Conservation (phyloP, 2,888 invertebrate species). For the Masnerella sp. region DNA sequence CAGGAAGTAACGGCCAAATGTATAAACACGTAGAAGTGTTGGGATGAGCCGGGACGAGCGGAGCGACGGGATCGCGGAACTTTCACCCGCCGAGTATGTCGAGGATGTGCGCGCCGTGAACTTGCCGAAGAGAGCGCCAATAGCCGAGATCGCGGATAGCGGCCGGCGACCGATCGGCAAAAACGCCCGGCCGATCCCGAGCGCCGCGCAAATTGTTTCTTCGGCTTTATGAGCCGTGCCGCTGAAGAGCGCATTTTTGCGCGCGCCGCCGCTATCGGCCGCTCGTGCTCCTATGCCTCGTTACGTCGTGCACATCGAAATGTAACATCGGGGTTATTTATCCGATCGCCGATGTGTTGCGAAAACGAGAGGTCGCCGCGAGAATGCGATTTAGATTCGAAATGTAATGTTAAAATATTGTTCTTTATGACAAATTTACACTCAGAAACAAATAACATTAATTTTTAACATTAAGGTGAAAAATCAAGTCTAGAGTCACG, state of each 20-base stretch:
- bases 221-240: constrained; percentile 33
- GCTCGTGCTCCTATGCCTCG: too few species aligned
- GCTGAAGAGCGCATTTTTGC: too few species aligned
- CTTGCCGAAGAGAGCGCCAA: constrained; percentile 62
- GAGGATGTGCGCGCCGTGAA: constrained; percentile 73
- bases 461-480: too few species aligned
- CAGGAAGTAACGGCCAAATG: constrained; percentile 42
- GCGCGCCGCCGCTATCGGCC: too few species aligned
- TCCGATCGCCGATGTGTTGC: too few species aligned
- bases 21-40: constrained; percentile 34
- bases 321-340: too few species aligned
- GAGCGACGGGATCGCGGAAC: constrained; percentile 54
- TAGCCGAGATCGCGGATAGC: constrained; percentile 39
- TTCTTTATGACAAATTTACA: too few species aligned
- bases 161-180: constrained; percentile 4
- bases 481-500: too few species aligned
- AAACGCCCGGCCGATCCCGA: neutral
- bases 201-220: constrained; percentile 41
- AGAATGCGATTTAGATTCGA: too few species aligned
- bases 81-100: constrained; percentile 67
- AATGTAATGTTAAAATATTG: too few species aligned
- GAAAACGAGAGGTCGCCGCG: too few species aligned
- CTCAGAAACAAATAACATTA: too few species aligned
- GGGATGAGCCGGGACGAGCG: neutral
- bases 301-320: constrained; percentile 11